Evolutionary conservation across 2,888 invertebrate genomes (phyloP), one percentile per base, ranked within the genome.

Genomic region (Napeogenes inachia): DNA sequence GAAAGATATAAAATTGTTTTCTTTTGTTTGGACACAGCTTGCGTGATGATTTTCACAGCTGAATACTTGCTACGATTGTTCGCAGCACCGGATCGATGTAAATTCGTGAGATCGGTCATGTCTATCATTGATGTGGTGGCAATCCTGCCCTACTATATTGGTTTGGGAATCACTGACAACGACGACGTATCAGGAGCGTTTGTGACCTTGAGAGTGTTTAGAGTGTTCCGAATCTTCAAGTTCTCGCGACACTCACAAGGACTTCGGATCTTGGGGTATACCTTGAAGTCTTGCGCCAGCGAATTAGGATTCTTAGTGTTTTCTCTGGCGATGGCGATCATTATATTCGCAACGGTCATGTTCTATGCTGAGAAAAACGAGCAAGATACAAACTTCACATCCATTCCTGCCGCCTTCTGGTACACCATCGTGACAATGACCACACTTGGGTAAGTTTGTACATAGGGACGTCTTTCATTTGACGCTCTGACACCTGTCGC

Each of bases 351-450:
- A 69, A 99, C 99, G 50, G 98, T 99, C 75, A 99, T 99, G 99
- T 99, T 98, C 92, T 99, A 99, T 92, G 99, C 99, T 59, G 99
- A 99, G 93, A 99, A 99, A 92, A 99, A 99, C 85, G 99, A 98
- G 71, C 95, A 95, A 77, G 95, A 96, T 76, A 99, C 99, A 61
- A 97, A 97, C 87, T 99, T 99, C 92, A 99, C 98, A 69, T 99
- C 98, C 84, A 99, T 99, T 91, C 99, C 99, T 65, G 98, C 99
- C 61, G 99, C 99, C 73, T 99, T 99, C 91, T 99, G 99, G 99
- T 99, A 99, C 92, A 99, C 99, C 81, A 99, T 99, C 81, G 99
- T 99, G 81, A 99, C 99, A 73, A 99, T 99, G 98, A 99, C 99
- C 66, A 99, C 99, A 57, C 91, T 99, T 71, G 99, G 99, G 99